Evolutionary conservation across 2,888 invertebrate species (phyloP), one percentile per base, ranked within the genome.

Genomic region (Hydrotaea diabolus): DNA sequence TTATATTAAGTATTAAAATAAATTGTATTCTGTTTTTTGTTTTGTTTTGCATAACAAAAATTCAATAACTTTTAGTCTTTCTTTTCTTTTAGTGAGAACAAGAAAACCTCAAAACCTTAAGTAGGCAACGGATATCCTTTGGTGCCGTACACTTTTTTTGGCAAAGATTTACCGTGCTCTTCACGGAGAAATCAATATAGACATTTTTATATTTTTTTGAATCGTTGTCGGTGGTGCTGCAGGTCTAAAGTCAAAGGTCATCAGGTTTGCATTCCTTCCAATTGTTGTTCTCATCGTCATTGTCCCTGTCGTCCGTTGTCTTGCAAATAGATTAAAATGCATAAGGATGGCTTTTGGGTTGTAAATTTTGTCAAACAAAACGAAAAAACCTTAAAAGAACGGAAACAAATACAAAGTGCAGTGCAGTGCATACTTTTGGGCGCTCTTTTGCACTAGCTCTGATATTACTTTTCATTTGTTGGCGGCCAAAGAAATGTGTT

Each of bases 221-320:
- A 39, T 39, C 3, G 4, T 39, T 39, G 39, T 39, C 39, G 13
- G 39, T 39, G 39, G 4, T 39, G 9, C 53, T 53, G 19, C 21
- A 62, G 62, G 13, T 23, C 21, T 7, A 76, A 80, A 72, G 71
- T 80, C 75, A 75, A 57, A 49, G 71, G 75, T 74, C 69, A 75
- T 71, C 49, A 59, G 19, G 21, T 64, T 53, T 53, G 53, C 53
- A 53, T 15, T 53, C 17, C 43, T 4, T 31, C 2, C 31, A 43
- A 15, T 43, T 49, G 15, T n/a, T 49, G 31, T n/a, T 19, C 2
- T 26, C 26, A 9, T 11, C 7, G 15, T 62, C 17, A 19, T 72
- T 36, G 53, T 72, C 39, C 39, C 39, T 39, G 39, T 39, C 39
- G 7, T 4, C 9, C 9, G 39, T 55, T 73, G 39, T 36, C 31